These are phyloP conservation scores for Drosophila burlai DNA, from an alignment of 1,140 invertebrate genomes.

Conservation along the genomic window DNA sequence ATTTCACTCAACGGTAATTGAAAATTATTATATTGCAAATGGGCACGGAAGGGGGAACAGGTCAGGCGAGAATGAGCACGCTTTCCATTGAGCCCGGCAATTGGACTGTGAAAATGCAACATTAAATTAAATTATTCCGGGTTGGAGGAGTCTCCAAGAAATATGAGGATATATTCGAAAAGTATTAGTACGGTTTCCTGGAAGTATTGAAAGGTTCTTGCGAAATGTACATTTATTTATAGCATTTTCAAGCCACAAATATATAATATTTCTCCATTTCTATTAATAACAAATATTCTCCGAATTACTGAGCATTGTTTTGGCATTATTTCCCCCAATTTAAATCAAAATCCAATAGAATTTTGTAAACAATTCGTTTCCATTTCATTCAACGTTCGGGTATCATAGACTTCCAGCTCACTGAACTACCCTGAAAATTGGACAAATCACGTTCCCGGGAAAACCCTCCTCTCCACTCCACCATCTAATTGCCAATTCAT, in stretches of 20 bases:
- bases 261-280: not conserved
- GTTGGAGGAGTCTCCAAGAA: not conserved
- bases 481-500: constrained; percentile 40
- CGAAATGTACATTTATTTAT: not conserved
- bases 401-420: constrained; percentile 27
- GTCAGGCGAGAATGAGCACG: constrained; percentile 6
- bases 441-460: not conserved
- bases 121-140: constrained; percentile 1
- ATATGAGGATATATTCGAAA: not conserved
- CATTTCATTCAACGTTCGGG: not conserved
- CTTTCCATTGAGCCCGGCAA: constrained; percentile 27
- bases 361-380: constrained; percentile 6
- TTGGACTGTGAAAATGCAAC: constrained; percentile 27
- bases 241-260: not conserved
- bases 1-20: constrained; percentile 48
- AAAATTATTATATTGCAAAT: constrained; percentile 35
- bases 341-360: not conserved
- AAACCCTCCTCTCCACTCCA: not conserved
- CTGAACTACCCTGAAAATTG: constrained; percentile 4
- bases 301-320: not conserved
- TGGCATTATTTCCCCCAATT: not conserved
- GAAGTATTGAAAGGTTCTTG: not conserved
- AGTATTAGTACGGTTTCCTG: not conserved
- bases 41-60: not conserved
- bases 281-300: not conserved